phyloP scores from a whole-genome alignment of 2,113 vertebrate species.

The Rhegmatorhina hoffmannsi region DNA sequence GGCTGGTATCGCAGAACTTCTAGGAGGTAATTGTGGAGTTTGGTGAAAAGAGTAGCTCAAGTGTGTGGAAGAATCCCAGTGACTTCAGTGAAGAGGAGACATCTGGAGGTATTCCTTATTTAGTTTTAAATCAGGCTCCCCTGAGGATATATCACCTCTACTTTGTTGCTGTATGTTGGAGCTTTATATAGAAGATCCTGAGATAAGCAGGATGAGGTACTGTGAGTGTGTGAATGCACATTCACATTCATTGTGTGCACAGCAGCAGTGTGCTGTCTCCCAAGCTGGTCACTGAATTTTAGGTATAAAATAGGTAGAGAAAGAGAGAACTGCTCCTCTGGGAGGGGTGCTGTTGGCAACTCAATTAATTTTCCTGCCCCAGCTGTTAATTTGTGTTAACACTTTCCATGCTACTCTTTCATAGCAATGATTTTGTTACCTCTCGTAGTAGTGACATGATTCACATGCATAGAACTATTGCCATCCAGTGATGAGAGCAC shows the following conservation, averaged over 20 bases:
- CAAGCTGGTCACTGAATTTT: neutral
- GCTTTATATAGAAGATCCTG: neutral
- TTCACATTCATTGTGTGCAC: too few species aligned
- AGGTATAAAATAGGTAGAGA: neutral
- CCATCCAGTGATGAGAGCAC: neutral
- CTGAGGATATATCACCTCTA: neutral
- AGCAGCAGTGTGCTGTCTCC: neutral
- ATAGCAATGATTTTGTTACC: neutral
- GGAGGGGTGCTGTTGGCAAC: neutral
- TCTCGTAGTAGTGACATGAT: neutral
- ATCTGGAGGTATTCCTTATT: neutral
- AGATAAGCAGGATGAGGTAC: neutral
- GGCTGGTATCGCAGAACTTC: neutral
- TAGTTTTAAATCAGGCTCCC: neutral
- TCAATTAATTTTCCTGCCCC: neutral
- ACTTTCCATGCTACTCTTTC: neutral
- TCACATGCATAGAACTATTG: neutral
- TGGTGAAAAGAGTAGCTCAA: neutral
- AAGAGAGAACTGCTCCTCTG: neutral
- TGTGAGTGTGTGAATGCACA: rapidly evolving
- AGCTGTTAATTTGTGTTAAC: neutral
- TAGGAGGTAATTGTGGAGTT: neutral
- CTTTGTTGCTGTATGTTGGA: neutral
- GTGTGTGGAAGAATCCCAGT: neutral
- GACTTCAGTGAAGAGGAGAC: neutral